A percentile compares a stretch with the other conserved stretches of the same genome.
Conservation (phyloP, 30 jellyfish, hydroid and myxozoan genomes). For the Aurelia coerulea region DNA sequence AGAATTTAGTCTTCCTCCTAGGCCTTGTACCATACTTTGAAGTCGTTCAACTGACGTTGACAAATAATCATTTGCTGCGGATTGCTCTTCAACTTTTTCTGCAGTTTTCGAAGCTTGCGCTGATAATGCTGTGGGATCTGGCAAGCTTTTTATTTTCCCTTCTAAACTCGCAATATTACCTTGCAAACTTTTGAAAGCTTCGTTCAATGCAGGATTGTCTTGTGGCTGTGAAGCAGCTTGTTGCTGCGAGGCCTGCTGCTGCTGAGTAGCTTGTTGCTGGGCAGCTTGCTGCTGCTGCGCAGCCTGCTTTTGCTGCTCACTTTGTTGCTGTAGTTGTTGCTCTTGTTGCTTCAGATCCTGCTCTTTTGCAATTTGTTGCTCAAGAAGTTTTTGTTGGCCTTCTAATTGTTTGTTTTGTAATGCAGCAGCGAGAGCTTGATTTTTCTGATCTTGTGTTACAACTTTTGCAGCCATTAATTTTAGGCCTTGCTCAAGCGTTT, state of each 20-base stretch:
- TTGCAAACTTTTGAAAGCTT: slow-evolving; percentile 57
- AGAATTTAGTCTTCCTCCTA: slow-evolving; percentile 55
- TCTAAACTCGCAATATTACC: slow-evolving; percentile 66
- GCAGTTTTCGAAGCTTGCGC: slow-evolving; percentile 49
- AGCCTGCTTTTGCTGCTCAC: slow-evolving; percentile 8
- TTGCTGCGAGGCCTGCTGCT: slow-evolving; percentile 21
- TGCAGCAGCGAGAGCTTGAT: slow-evolving; percentile 44
- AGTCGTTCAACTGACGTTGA: slow-evolving; percentile 66
- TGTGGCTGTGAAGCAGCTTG: slow-evolving; percentile 34
- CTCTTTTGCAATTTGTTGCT: background rate
- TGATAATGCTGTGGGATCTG: slow-evolving; percentile 72
- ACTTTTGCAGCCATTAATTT: slow-evolving; percentile 62
- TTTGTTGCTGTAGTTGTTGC: slow-evolving; percentile 12
- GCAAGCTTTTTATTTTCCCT: slow-evolving; percentile 66
- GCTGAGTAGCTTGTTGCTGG: slow-evolving; percentile 15
- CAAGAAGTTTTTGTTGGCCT: slow-evolving; percentile 26
- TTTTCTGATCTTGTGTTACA: slow-evolving; percentile 37
- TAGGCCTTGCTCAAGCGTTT: slow-evolving; percentile 48
- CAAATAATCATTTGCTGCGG: slow-evolving; percentile 50
- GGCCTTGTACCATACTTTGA: slow-evolving; percentile 71
- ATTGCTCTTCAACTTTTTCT: slow-evolving; percentile 58
- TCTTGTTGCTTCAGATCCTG: slow-evolving; percentile 13
- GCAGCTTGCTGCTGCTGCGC: slow-evolving; percentile 28
- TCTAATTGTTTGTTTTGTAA: slow-evolving; percentile 60
- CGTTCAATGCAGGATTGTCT: slow-evolving; percentile 34